Conservation (phyloP, 2,113 vertebrate species). For the Desmodus rotundus region DNA sequence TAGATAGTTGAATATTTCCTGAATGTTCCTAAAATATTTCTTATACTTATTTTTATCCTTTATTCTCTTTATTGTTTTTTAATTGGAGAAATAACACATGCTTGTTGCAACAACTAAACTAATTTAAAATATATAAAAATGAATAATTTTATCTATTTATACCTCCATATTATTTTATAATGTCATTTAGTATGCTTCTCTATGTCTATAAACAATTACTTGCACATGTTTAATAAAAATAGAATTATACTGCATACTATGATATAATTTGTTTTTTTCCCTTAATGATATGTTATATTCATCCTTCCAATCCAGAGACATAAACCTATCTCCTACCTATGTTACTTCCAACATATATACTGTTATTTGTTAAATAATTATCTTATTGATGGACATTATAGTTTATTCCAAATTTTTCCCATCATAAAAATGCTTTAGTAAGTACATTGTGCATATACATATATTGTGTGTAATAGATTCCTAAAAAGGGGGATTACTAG, state of each 20-base stretch:
- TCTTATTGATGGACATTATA: not conserved
- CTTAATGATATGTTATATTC: not conserved
- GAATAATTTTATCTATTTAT: not conserved
- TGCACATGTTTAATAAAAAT: not conserved
- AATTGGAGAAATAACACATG: not conserved
- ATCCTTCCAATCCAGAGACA: not conserved
- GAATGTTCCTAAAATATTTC: not conserved
- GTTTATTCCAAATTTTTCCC: not conserved
- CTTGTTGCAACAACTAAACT: not conserved
- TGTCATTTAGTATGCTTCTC: not conserved
- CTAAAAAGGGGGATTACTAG: not conserved
- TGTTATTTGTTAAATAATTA: not conserved
- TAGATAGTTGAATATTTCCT: not conserved
- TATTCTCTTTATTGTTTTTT: not conserved
- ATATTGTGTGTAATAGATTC: not conserved
- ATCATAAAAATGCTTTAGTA: not conserved
- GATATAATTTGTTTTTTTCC: not conserved
- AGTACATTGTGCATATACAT: not conserved
- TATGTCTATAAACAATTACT: not conserved
- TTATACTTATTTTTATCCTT: not conserved
- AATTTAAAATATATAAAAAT: not conserved
- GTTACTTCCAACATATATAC: not conserved
- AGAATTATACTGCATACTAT: not conserved
- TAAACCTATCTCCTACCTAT: not conserved
- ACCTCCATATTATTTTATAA: not conserved